These are phyloP conservation scores for Tetramorium bicarinatum DNA, from an alignment of 2,888 invertebrate genomes.

Conservation along the genomic window DNA sequence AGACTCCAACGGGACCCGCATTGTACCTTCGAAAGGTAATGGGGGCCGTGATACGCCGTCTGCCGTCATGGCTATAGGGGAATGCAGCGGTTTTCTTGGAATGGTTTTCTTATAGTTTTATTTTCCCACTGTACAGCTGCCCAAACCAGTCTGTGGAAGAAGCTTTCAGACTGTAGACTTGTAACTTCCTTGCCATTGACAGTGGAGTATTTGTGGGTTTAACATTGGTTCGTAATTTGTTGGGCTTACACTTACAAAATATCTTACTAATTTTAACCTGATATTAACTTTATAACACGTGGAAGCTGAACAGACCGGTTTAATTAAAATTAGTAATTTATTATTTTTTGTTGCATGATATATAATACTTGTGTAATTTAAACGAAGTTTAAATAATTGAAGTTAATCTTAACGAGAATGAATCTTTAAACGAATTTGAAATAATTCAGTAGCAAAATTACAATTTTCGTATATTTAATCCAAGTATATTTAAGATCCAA, in stretches of 20 bases:
- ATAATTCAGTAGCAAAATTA: not conserved
- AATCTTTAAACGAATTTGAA: constrained; percentile 3
- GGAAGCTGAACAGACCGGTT: not conserved
- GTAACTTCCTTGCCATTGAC: constrained; percentile 32
- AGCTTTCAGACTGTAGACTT: constrained; percentile 2
- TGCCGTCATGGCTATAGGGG: constrained; percentile 11
- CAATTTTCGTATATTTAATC: not conserved
- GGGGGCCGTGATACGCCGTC: not conserved
- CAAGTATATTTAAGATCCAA: not conserved
- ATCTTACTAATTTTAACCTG: not conserved
- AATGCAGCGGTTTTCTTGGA: constrained; percentile 42
- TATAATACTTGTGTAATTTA: not conserved
- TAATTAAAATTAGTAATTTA: not conserved
- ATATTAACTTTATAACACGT: not conserved
- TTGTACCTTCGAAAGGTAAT: constrained; percentile 80
- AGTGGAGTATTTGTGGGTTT: constrained; percentile 30
- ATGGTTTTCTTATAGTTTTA: constrained; percentile 31
- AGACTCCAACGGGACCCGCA: constrained; percentile 81
- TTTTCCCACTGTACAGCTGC: not conserved
- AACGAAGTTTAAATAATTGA: not conserved
- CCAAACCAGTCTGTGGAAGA: constrained; percentile 52
- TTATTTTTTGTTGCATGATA: not conserved
- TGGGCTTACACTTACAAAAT: not conserved
- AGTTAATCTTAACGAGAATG: not conserved
- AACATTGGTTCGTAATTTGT: constrained; percentile 12